Base-by-base conservation (phyloP, 2,888 invertebrate genomes). In the Plutella xylostella region DNA sequence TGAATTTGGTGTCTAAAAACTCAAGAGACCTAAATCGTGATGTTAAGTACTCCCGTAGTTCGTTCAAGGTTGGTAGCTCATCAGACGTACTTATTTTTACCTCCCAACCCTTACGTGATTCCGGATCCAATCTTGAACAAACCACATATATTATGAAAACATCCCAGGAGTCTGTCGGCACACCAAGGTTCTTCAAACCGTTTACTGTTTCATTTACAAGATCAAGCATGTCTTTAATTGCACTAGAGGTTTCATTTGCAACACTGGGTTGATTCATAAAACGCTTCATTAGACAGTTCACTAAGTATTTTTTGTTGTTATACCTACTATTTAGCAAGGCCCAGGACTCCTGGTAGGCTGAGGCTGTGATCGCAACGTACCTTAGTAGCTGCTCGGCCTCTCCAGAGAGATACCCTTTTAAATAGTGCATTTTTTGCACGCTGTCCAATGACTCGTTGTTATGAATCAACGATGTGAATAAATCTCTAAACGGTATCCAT, bases 181-280 rank as follows among this genome's bases (percentile, higher is more conserved):
- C 11, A 17, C 17, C 31, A 7, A 42, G 4, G 31, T 45, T 38
- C 2, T 31, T 9, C 11, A 50, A 20, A 21, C 34, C 22, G 38
- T 48, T 41, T 28, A 51, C 22, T 18, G 47, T 47, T 22, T 48
- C 44, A 15, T 34, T 39, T 3, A 46, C 45, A 12, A 45, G 45
- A 42, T 51, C 47, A 11, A 48, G 28, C 39, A n/a, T n/a, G n/a
- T n/a, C n/a, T 39, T 51, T 50, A n/a, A 50, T 19, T 11, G 38
- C 41, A 28, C 7, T 15, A 17, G 49, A 35, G 15, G 49, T 41
- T 14, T 35, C 35, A 14, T 3, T 34, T 5, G 22, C 15, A 3
- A 43, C 22, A 6, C 12, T n/a, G 3, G 11, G 14, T 22, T 21
- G 33, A n/a, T 5, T 19, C 4, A 34, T 9, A 15, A 43, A 19